Evolutionary conservation across 2,113 vertebrate genomes (phyloP).

Genomic region (Bubalus kerabau): DNA sequence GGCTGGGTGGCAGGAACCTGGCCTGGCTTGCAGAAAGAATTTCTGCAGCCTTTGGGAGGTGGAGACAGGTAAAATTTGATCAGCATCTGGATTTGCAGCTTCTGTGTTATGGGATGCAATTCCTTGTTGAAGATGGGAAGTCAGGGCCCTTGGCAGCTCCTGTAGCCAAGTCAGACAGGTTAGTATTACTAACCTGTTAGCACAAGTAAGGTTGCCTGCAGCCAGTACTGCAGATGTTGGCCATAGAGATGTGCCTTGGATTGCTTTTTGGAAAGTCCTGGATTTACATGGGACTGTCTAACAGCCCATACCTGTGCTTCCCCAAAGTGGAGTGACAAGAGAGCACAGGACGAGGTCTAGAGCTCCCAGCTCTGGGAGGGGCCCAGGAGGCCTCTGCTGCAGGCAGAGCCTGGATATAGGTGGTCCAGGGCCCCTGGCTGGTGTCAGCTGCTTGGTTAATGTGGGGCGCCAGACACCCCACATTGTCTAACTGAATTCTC

Average conservation of each 20-base stretch:
- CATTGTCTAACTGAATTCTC: neutral
- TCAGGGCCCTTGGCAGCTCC: neutral
- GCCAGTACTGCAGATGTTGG: neutral
- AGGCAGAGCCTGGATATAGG: neutral
- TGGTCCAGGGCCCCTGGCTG: neutral
- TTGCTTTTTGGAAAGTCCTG: neutral
- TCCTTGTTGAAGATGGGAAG: slow-evolving; percentile 40
- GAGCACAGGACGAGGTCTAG: neutral
- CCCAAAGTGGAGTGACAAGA: neutral
- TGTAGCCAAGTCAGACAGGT: neutral
- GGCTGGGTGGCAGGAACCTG: neutral
- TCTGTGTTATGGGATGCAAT: neutral
- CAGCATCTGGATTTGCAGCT: slow-evolving; percentile 15
- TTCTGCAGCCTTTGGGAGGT: neutral
- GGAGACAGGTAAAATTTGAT: neutral
- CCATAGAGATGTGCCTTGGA: neutral
- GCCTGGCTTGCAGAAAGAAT: neutral
- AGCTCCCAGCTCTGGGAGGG: neutral
- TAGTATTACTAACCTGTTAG: neutral
- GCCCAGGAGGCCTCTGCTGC: neutral
- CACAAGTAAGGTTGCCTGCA: neutral
- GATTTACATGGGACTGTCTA: neutral
- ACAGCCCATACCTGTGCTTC: neutral
- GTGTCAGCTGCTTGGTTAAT: neutral
- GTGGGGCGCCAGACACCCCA: neutral